Evolutionary conservation across 2,888 invertebrate genomes (phyloP), one percentile per base, ranked within the genome.

Genomic region (Euplexia lucipara): DNA sequence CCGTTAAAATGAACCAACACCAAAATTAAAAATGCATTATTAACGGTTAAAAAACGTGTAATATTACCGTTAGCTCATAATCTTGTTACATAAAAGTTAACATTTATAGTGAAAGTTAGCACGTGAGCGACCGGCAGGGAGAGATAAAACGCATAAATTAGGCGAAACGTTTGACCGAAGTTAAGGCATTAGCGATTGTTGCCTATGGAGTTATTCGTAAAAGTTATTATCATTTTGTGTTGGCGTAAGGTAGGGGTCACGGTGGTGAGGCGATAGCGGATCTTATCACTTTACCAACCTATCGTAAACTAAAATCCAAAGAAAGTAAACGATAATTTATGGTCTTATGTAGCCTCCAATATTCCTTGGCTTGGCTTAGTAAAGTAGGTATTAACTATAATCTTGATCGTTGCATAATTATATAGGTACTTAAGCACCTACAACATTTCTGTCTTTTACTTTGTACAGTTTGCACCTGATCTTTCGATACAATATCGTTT

Each of bases 141-240:
- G 79, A 83, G 86, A 90, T 89, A 90, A 90, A 88, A 85, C 79
- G 82, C 80, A 86, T 88, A 89, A 90, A 87, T 88, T 88, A 83
- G 64, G 84, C 85, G 86, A 83, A 86, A 84, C 83, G 81, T 87
- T 87, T 88, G 87, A 89, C 87, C 83, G 64, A 90, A 90, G 82
- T 90, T 90, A 56, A 70, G 62, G 79, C 88, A 86, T 90, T 88
- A 90, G 81, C 83, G 84, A 81, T 81, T 81, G 83, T 77, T 72
- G 66, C 77, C 70, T 60, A 71, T 76, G 75, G 78, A 81, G 84
- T 67, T 83, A 87, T 87, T 85, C 77, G 75, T 71, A 70, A 64
- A 81, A 84, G 83, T 85, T 83, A 83, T 86, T 84, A 85, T 85
- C 82, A 82, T 85, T 86, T 83, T 81, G 75, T 82, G 78, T 81